These are phyloP conservation scores for Actinia tenebrosa DNA, from an alignment of 64 coral and sea anemone genomes.

Conservation along the genomic window DNA sequence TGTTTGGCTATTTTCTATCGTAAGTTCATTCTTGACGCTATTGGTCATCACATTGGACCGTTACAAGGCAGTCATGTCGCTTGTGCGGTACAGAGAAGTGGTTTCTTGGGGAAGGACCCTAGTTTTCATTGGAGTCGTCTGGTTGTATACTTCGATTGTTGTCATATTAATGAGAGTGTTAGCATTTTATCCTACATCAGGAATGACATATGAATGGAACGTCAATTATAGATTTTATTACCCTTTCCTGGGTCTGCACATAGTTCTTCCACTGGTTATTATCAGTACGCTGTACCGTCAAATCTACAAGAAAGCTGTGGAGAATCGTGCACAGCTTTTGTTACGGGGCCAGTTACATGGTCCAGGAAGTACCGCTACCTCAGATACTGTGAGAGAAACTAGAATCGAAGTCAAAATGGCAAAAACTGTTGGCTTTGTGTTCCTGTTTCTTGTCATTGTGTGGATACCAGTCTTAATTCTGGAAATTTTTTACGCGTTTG, in stretches of 20 bases:
- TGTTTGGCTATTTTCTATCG: conserved; percentile 29
- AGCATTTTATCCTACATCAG: conserved; percentile 9
- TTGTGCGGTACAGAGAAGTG: conserved; percentile 23
- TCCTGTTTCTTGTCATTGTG: conserved; percentile 30
- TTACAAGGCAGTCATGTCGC: conserved; percentile 34
- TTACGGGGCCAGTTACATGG: conserved; percentile 20
- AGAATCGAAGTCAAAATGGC: conserved; percentile 43
- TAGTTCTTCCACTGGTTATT: conserved; percentile 16
- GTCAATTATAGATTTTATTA: conserved; percentile 34
- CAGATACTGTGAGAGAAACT: conserved; percentile 23
- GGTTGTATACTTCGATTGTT: conserved; percentile 3
- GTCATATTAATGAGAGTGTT: conserved; percentile 18
- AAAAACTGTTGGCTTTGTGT: conserved; percentile 45
- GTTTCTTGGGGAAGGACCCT: conserved; percentile 34
- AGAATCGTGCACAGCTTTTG: conserved; percentile 23
- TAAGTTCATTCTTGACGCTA: conserved; percentile 21
- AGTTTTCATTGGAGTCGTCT: not conserved
- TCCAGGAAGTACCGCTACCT: not conserved
- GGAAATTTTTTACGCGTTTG: conserved; percentile 30
- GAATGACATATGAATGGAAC: conserved; percentile 28
- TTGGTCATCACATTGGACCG: conserved; percentile 27
- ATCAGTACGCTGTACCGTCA: conserved; percentile 23
- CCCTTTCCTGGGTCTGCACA: conserved; percentile 20
- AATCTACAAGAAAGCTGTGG: conserved; percentile 38
- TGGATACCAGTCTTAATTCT: conserved; percentile 40